These are phyloP conservation scores for Centropus unirufus DNA, from an alignment of 2,113 vertebrate species.

Conservation along the genomic window DNA sequence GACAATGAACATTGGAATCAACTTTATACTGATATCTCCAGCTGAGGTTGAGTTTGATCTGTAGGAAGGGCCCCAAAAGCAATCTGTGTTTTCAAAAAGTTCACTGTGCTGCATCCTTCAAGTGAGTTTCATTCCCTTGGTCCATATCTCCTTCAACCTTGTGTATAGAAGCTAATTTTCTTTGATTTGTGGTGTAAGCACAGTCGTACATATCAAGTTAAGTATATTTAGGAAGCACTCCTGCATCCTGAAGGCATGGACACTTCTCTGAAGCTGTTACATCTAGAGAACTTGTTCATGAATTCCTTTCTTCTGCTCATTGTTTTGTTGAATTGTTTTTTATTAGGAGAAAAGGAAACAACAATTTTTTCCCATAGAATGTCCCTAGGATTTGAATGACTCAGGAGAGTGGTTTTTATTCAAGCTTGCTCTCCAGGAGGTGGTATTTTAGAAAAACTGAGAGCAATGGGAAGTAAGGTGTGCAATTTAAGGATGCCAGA, in stretches of 20 bases:
- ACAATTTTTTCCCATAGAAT: not conserved
- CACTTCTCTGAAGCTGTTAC: not conserved
- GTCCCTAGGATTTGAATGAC: not conserved
- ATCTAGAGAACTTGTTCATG: not conserved
- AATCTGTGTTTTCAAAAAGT: not conserved
- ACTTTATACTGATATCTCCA: not conserved
- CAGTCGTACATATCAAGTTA: not conserved
- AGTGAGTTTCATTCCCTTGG: not conserved
- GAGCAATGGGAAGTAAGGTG: not conserved
- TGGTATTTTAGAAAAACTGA: not conserved
- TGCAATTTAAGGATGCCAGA: not conserved
- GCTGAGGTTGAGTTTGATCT: not conserved
- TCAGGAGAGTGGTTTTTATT: not conserved
- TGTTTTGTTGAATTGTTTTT: not conserved
- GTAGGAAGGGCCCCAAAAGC: not conserved
- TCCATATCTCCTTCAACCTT: not conserved
- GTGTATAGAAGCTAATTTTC: not conserved
- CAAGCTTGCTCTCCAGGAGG: not conserved
- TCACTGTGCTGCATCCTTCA: not conserved
- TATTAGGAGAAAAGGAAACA: not conserved
- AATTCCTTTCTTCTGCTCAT: not conserved
- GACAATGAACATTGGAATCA: not conserved
- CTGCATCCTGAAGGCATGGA: not conserved
- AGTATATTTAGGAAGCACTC: not conserved
- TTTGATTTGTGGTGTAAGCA: slow-evolving; percentile 23